Evolutionary conservation across 2,888 invertebrate species (phyloP).

Genomic region (Geophilus truncorum): DNA sequence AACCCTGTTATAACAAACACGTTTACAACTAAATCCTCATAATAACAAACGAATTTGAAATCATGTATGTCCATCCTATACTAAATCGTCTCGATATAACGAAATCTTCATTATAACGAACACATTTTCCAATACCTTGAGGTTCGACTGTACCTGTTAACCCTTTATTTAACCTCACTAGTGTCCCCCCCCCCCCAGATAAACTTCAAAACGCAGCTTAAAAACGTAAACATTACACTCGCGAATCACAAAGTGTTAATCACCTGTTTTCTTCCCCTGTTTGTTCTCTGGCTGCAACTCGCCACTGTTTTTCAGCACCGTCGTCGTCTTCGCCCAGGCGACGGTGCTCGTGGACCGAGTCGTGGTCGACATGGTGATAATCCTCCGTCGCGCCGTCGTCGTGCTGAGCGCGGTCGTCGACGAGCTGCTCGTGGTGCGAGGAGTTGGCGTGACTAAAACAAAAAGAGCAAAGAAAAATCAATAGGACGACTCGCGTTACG

Average conservation of each 20-base stretch:
- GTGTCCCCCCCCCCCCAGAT: too few relatives aligned
- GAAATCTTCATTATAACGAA: too few relatives aligned
- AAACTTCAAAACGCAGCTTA: too few relatives aligned
- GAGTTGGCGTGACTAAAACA: neutral
- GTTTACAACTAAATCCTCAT: too few relatives aligned
- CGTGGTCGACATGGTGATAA: slow-evolving; percentile 23
- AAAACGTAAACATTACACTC: too few relatives aligned
- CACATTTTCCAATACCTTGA: too few relatives aligned
- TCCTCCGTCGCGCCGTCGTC: slow-evolving; percentile 29
- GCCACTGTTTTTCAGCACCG: slow-evolving; percentile 11
- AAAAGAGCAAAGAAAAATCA: neutral
- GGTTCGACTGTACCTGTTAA: too few relatives aligned
- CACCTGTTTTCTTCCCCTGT: slow-evolving; percentile 33
- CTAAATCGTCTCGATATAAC: too few relatives aligned
- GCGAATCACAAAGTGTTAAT: neutral
- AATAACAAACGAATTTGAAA: too few relatives aligned
- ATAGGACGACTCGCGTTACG: neutral
- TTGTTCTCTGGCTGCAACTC: slow-evolving; percentile 17
- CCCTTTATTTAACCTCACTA: too few relatives aligned
- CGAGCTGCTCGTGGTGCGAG: neutral
- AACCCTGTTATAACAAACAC: too few relatives aligned
- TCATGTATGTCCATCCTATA: too few relatives aligned
- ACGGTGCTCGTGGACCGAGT: slow-evolving; percentile 4
- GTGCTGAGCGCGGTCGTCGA: slow-evolving; percentile 20
- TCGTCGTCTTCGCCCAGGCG: neutral